Conservation (phyloP, 2,888 invertebrate species). For the Cerastis leucographa region DNA sequence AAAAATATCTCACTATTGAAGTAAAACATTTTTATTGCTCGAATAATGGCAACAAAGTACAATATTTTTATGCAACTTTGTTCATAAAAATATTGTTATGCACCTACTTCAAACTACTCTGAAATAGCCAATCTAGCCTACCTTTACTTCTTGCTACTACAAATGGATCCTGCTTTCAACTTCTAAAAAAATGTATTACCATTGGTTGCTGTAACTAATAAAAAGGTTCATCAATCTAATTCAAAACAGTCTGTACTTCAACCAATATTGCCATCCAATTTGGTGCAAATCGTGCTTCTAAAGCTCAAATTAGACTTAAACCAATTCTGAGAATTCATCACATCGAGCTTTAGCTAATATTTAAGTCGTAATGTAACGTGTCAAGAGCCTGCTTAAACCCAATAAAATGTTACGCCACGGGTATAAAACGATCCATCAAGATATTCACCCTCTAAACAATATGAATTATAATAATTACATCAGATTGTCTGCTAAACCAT, state of each 20-base stretch:
- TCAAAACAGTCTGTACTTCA: not conserved
- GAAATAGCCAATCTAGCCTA: not conserved
- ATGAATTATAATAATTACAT: slow-evolving; percentile 44
- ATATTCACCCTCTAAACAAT: slow-evolving; percentile 20
- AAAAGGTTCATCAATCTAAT: not conserved
- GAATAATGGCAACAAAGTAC: not conserved
- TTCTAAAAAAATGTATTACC: not conserved
- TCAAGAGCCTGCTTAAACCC: not conserved
- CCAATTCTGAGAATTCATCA: not conserved
- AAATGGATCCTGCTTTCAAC: not conserved
- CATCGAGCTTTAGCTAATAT: not conserved
- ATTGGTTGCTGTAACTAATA: not conserved
- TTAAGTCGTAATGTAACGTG: not conserved
- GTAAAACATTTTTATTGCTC: not conserved
- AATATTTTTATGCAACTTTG: not conserved
- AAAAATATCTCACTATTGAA: not conserved
- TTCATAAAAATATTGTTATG: not conserved
- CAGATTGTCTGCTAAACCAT: slow-evolving; percentile 45
- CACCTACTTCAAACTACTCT: not conserved
- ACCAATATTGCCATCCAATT: not conserved
- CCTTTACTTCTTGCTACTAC: not conserved
- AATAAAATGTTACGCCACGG: not conserved
- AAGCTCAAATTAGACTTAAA: not conserved
- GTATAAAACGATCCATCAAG: slow-evolving; percentile 16
- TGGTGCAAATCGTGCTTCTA: not conserved